A percentile compares a stretch with the other conserved stretches of the same genome.
Evolutionary conservation across 37 sponge, comb jelly and placozoan genomes (phyloP).

Genomic region (Axinella damicornis): DNA sequence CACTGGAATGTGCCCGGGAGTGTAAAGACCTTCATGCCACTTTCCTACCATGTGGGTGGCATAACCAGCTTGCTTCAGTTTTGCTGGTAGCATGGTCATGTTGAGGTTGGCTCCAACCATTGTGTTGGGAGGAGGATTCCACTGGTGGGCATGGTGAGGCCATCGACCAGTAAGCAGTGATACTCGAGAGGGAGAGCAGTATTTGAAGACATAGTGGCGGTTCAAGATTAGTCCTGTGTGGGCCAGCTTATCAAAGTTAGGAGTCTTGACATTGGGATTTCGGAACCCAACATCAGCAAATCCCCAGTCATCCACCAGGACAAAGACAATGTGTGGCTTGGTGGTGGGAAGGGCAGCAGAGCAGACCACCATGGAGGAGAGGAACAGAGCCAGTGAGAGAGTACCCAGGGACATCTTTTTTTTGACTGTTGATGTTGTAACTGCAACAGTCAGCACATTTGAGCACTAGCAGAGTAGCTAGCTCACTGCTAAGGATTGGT

Average conservation of each 20-base stretch:
- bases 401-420: too few relatives aligned
- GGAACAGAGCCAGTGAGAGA: too few relatives aligned
- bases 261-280: constrained; percentile 27
- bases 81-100: constrained; percentile 55
- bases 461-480: too few relatives aligned
- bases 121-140: neutral
- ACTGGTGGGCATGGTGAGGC: constrained; percentile 49
- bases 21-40: constrained; percentile 65
- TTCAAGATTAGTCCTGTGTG: constrained; percentile 18
- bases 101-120: constrained; percentile 42
- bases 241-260: constrained; percentile 37
- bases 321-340: constrained; percentile 43
- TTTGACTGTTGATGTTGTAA: too few relatives aligned
- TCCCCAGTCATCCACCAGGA: constrained; percentile 41
- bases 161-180: constrained; percentile 34
- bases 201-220: constrained; percentile 27
- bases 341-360: neutral
- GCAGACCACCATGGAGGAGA: neutral
- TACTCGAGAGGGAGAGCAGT: constrained; percentile 39
- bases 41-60: constrained; percentile 58
- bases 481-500: too few relatives aligned
- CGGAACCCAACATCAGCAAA: constrained; percentile 18
- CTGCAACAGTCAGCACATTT: too few relatives aligned
- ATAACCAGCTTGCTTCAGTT: constrained; percentile 45
- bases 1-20: constrained; percentile 43